phyloP scores from a whole-genome alignment of 1,140 invertebrate species.

The Scaptomyza graminum region DNA sequence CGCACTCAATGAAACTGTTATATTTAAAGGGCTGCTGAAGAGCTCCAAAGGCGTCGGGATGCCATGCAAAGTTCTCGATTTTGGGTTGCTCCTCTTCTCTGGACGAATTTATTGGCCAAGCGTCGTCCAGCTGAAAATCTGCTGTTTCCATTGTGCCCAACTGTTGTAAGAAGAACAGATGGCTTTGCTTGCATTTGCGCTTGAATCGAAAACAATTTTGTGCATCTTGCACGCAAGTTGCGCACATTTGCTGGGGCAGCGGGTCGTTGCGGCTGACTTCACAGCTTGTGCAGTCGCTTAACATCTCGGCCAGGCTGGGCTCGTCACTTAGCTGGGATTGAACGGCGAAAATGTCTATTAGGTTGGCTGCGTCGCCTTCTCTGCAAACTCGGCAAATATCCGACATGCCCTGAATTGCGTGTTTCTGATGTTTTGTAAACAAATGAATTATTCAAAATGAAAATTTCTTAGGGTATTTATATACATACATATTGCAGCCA shows the following conservation, averaged over 20 bases:
- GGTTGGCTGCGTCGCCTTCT: neutral
- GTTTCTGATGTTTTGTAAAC: slow-evolving; percentile 16
- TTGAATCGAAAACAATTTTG: slow-evolving; percentile 29
- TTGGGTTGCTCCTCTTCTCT: neutral
- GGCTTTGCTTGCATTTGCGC: slow-evolving; percentile 33
- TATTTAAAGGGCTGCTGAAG: neutral
- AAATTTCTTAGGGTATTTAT: neutral
- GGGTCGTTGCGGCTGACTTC: slow-evolving; percentile 29
- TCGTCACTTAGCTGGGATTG: neutral
- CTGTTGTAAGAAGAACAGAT: slow-evolving; percentile 27
- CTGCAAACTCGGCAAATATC: slow-evolving; percentile 37
- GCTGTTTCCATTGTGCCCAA: neutral
- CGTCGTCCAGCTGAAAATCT: neutral
- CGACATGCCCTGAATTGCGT: slow-evolving; percentile 13
- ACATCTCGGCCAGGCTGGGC: slow-evolving; percentile 32
- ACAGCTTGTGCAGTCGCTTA: slow-evolving; percentile 28
- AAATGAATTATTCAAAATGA: slow-evolving; percentile 19
- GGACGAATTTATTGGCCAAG: neutral
- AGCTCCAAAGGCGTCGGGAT: neutral
- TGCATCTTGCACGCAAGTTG: slow-evolving; percentile 7
- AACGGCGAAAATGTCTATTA: slow-evolving; percentile 29
- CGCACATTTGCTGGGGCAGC: slow-evolving; percentile 38
- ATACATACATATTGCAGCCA: neutral
- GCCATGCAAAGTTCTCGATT: neutral
- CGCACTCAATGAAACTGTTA: slow-evolving; percentile 3